Percentiles rank a stretch among this genome's conserved stretches.
Evolutionary conservation across 2,888 invertebrate species (phyloP).

Genomic region (Myopa testacea): DNA sequence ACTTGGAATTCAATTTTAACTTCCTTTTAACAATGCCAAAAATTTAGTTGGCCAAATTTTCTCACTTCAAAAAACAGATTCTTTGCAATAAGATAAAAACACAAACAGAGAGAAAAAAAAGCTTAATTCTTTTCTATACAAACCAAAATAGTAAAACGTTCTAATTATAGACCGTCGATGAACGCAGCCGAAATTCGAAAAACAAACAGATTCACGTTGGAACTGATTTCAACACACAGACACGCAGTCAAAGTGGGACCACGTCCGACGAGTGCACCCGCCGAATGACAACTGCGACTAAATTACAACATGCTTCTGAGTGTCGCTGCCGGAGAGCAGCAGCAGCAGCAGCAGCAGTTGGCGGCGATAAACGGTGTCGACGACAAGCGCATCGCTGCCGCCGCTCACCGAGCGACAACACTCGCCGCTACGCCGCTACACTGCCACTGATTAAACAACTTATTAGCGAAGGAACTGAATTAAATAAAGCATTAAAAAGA

Average conservation of each 20-base stretch:
- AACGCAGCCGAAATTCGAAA: neutral
- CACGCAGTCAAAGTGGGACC: neutral
- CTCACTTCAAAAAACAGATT: too few species aligned
- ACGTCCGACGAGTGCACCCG: slow-evolving; percentile 12
- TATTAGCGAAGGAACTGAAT: neutral
- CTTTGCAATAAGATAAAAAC: too few species aligned
- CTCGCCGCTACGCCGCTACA: neutral
- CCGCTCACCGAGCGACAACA: neutral
- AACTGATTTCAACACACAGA: slow-evolving; percentile 1
- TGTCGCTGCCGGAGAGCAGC: slow-evolving; percentile 14
- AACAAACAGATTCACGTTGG: neutral
- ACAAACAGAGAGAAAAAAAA: too few species aligned
- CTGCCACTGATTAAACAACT: slow-evolving; percentile 19
- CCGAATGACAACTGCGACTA: slow-evolving; percentile 28
- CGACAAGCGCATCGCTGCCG: neutral
- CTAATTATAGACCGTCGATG: slow-evolving; percentile 1
- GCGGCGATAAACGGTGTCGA: neutral
- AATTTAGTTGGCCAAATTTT: too few species aligned
- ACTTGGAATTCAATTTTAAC: neutral
- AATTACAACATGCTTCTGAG: slow-evolving; percentile 12
- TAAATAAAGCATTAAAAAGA: neutral
- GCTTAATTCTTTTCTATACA: neutral
- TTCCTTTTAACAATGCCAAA: neutral
- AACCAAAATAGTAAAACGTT: slow-evolving; percentile 3
- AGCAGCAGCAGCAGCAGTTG: slow-evolving; percentile 1